Conservation (phyloP, 2,113 vertebrate genomes). For the Hippocampus barbouri region DNA sequence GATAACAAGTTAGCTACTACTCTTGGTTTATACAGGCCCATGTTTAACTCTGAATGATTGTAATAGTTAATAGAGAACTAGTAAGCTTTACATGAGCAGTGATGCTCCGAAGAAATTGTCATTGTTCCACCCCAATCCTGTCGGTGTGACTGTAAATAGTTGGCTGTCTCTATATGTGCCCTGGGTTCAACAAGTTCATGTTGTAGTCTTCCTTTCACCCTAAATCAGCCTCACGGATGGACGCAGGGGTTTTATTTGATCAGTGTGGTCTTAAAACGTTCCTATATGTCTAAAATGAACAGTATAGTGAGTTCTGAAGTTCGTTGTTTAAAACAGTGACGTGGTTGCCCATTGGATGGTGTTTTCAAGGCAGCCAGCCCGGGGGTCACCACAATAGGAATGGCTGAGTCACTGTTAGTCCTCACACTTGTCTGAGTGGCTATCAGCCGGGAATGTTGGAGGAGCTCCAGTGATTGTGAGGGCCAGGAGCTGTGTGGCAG, state of each 20-base stretch:
- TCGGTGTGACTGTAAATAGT: no score
- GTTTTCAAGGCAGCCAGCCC: conserved; percentile 35
- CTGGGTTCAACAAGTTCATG: no score
- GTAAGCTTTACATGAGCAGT: no score
- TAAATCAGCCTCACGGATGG: no score
- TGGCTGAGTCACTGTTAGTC: conserved; percentile 62
- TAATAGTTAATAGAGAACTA: no score
- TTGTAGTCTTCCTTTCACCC: no score
- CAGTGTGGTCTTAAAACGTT: not conserved
- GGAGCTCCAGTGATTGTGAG: conserved; percentile 72
- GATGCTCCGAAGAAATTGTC: no score
- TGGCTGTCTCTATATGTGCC: no score
- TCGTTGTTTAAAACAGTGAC: conserved; percentile 35
- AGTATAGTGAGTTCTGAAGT: not conserved
- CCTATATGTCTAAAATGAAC: not conserved
- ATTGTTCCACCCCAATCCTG: no score
- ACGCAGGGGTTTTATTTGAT: not conserved
- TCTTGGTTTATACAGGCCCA: no score
- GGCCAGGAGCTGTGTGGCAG: conserved; percentile 43
- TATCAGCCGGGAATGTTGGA: conserved; percentile 61
- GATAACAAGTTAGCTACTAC: no score
- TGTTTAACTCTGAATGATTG: no score
- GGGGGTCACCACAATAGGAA: conserved; percentile 40
- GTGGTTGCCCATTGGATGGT: conserved; percentile 30
- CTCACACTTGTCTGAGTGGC: conserved; percentile 64